Evolutionary conservation across 2,797 vertebrate species (phyloP), one percentile per base, ranked within the genome.

Genomic region (Parauchenoglanis ngamensis): DNA sequence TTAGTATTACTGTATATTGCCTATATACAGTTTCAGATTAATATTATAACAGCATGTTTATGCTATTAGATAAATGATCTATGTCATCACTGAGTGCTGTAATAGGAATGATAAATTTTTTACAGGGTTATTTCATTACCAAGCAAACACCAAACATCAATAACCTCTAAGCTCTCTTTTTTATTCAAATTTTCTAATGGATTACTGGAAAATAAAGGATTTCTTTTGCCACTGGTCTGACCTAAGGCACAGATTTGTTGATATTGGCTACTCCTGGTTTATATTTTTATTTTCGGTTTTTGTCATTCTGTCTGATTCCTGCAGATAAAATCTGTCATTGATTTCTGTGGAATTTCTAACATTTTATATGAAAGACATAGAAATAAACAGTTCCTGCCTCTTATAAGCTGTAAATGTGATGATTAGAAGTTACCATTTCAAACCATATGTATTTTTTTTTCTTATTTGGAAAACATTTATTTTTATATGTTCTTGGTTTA

Each of bases 401-500:
- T 79, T 10, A 1, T 57, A 25, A 65, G 17, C 28, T 70, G n/a
- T 44, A 25, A 19, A 70, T 54, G 61, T 46, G 46, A 57, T 75
- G 13, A 63, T 57, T 49, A 56, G 13, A 46, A 7, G 56, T 75
- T 73, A 56, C 46, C 80, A 83, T 56, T 83, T 87, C 83, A 86
- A 35, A 78, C 57, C 84, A 87, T 57, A 90, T 86, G 79, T 85
- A 46, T 88, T 85, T 88, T 90, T 89, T 87, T n/a, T 49, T 10
- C 49, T 89, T 83, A 90, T 92, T 86, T 89, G 86, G 23, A 81
- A 86, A 67, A 86, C 73, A 82, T 93, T 90, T 79, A 87, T 92
- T 87, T 89, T 92, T 89, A 61, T 88, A 88, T 89, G 79, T 85
- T 72, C 54, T 61, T 75, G 40, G 25, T 89, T 61, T 86, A 86